A percentile compares a stretch with the other conserved stretches of the same genome.
These are phyloP conservation scores for Brachypterus glaber DNA, from an alignment of 2,888 invertebrate genomes.

Conservation along the genomic window DNA sequence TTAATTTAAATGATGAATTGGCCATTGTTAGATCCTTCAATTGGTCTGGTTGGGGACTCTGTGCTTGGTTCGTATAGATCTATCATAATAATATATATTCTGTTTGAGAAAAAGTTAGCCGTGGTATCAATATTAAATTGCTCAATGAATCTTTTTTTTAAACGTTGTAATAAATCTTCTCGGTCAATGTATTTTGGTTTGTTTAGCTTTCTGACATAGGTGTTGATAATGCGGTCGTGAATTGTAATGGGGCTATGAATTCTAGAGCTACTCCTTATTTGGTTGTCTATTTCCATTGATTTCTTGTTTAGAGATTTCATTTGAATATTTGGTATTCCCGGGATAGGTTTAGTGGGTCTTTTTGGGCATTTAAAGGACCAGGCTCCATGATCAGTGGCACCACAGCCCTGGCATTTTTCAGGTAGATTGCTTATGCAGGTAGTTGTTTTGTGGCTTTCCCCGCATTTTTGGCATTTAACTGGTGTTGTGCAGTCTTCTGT, in stretches of 20 bases:
- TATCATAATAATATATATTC: conserved; percentile 9
- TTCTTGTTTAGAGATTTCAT: conserved; percentile 11
- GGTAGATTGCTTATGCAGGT: conserved; percentile 6
- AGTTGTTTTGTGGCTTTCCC: background rate
- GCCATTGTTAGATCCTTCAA: too few species aligned
- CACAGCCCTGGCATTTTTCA: conserved; percentile 11
- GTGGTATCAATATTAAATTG: conserved; percentile 9
- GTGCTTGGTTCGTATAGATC: conserved; percentile 3
- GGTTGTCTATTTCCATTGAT: conserved; percentile 5
- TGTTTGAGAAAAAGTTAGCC: conserved; percentile 5
- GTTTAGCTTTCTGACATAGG: conserved; percentile 8
- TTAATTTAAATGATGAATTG: too few species aligned
- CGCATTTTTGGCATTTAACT: conserved; percentile 5
- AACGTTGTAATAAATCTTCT: conserved; percentile 4
- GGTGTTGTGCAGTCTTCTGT: conserved; percentile 6
- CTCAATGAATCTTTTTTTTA: conserved; percentile 7
- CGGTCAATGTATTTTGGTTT: conserved; percentile 4
- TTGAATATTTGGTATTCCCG: conserved; percentile 11
- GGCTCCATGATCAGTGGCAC: conserved; percentile 11
- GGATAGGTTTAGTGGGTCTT: conserved; percentile 10
- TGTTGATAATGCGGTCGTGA: conserved; percentile 8
- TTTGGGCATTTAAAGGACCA: conserved; percentile 13
- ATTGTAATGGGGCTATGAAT: too few species aligned
- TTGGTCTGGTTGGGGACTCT: conserved; percentile 3
- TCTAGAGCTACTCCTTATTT: conserved; percentile 4